Conservation (phyloP, 1,140 invertebrate genomes). For the Zaprionus ghesquierei region DNA sequence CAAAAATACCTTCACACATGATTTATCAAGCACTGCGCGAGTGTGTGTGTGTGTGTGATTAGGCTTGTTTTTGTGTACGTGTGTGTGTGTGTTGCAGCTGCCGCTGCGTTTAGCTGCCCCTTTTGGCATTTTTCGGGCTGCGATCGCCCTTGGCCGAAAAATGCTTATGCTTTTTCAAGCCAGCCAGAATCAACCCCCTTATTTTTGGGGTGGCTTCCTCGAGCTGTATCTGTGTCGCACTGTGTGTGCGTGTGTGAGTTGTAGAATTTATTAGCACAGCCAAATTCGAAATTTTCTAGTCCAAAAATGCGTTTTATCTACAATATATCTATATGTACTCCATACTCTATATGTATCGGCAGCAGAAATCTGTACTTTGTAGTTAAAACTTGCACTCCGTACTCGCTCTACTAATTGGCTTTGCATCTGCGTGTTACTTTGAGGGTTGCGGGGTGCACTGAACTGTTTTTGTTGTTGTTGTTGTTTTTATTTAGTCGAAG, state of each 20-base stretch:
- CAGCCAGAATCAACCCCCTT: conserved; percentile 62
- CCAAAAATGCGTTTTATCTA: neutral
- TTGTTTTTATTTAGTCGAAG: neutral
- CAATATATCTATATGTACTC: neutral
- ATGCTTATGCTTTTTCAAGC: conserved; percentile 62
- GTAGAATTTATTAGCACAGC: conserved; percentile 33
- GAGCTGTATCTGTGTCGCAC: neutral
- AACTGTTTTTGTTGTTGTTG: neutral
- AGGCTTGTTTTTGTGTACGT: neutral
- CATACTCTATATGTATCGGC: neutral
- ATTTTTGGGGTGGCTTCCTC: conserved; percentile 58
- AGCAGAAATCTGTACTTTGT: neutral
- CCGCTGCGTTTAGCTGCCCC: conserved; percentile 52
- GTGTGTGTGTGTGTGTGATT: conserved; percentile 13
- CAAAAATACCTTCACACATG: conserved; percentile 80
- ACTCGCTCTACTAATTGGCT: conserved; percentile 29
- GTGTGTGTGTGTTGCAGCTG: conserved; percentile 47
- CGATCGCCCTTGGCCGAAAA: conserved; percentile 74
- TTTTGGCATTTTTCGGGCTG: conserved; percentile 54
- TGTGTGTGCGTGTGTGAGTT: conserved; percentile 7
- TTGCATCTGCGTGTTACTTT: conserved; percentile 24
- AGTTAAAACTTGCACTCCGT: neutral
- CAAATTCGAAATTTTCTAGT: conserved; percentile 29
- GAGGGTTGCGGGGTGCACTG: neutral
- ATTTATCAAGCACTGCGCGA: conserved; percentile 67